Evolutionary conservation across 2,113 vertebrate species (phyloP), one percentile per base, ranked within the genome.

Genomic region (Tylochromis polylepis): DNA sequence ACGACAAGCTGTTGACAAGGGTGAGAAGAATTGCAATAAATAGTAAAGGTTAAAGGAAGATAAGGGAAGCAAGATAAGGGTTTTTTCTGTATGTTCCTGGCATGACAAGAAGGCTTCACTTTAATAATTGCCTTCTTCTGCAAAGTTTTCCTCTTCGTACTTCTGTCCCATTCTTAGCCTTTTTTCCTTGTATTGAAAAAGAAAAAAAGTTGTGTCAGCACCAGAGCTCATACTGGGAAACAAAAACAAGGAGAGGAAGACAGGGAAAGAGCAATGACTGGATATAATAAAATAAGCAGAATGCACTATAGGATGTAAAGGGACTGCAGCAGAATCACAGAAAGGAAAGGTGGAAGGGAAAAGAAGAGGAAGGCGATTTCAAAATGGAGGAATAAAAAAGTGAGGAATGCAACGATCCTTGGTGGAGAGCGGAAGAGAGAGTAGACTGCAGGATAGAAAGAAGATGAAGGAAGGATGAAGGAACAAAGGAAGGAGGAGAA

Each of bases 401-500:
- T 5, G 65, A 15, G 43, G 14, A 29, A 49, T 49, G 15, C 24
- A 49, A 0, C 2, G 12, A 43, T 43, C 11, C 12, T 27, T 11
- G 2, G 0, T 18, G 41, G 41, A 0, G 15, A 29, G 22, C 0
- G 22, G 15, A 46, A 46, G 38, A 46, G 12, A 72, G 38, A 22
- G 38, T 2, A 72, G 38, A 70, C 65, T 27, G 65, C 22, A 75
- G 41, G 15, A 27, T 3, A 24, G 36, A 27, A 46, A 72, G 22
- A 70, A 27, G 65, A 46, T 46, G 38, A 46, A 38, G 38, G 46
- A 72, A 72, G 38, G 38, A 72, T 46, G 38, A 72, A 72, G 67
- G 67, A 43, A 43, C 36, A 24, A 38, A 41, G 4, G 62, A 67
- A 22, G 4, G 0, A n/a, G 65, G 36, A 70, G 36, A 46, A 72